Evolutionary conservation across 2,888 invertebrate genomes (phyloP).

Genomic region (Dermolepida albohirtum): DNA sequence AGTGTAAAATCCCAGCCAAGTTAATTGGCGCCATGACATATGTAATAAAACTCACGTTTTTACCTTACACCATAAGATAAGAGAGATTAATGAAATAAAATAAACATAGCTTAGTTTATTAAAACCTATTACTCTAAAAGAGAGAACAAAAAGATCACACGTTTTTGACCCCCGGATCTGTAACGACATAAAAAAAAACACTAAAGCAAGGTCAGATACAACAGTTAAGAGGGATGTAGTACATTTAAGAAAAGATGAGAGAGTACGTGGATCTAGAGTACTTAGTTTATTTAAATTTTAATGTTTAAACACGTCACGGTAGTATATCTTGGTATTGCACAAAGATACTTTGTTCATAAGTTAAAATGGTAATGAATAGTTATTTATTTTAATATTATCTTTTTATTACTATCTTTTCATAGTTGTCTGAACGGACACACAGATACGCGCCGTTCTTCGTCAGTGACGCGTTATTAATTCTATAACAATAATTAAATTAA

Average conservation of each 20-base stretch:
- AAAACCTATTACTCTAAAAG: conserved; percentile 1
- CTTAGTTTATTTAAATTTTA: conserved; percentile 7
- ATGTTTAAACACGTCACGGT: background rate
- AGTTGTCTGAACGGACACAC: no score
- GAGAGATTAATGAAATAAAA: conserved; percentile 3
- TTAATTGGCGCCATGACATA: no score
- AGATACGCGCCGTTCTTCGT: no score
- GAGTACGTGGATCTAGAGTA: background rate
- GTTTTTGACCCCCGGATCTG: background rate
- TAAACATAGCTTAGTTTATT: conserved; percentile 16
- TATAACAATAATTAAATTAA: no score
- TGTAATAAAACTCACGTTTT: background rate
- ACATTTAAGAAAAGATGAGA: background rate
- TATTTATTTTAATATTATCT: no score
- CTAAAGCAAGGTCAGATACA: conserved; percentile 10
- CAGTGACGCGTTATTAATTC: no score
- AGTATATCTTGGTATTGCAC: no score
- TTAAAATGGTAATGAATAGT: no score
- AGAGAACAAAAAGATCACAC: background rate
- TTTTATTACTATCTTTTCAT: no score
- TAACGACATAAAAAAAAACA: background rate
- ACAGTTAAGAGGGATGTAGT: conserved; percentile 9
- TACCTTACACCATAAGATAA: background rate
- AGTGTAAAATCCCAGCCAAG: no score
- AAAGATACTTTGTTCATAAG: no score